Evolutionary conservation across 2,888 invertebrate genomes (phyloP), one percentile per base, ranked within the genome.

Genomic region (Dynastes tityus): DNA sequence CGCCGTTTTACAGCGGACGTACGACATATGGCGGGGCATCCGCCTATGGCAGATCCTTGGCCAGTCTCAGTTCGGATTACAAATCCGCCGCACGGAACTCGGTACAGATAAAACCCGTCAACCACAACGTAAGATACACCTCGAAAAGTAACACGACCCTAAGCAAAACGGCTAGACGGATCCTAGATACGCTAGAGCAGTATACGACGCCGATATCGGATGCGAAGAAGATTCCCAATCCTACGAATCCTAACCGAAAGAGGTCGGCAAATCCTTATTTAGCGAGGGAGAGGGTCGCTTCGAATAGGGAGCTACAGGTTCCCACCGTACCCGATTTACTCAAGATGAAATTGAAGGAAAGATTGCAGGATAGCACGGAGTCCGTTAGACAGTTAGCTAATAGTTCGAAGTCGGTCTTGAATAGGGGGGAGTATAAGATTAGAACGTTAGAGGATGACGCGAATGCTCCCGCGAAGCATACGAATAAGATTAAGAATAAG

Each of bases 131-230:
- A n/a, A 32, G 9, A 68, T 75, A 73, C 51, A 27, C 27, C 13
- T 68, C 58, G 6, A 84, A 84, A 63, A 88, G 87, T 74, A 87
- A 87, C 76, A 85, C 89, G 37, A 89, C 90, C 11, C 90, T 95
- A 87, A 95, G 95, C 85, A 91, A 92, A 81, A 94, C 96, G 3
- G 94, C 97, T 0, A 92, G 93, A 83, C 91, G 94, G 81, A 94
- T 97, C 81, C 89, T 97, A 84, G 94, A 95, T 84, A 91, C 96
- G 4, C 89, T 97, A 77, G 95, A 97, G 86, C 93, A 94, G 83
- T 96, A 95, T 88, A 94, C 95, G 0, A 95, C 96, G 1, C 96
- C 97, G 0, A 88, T 96, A 73, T 90, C 90, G 64, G 96, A 96
- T 87, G 96, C 94, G 1, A 94, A 93, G 85, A 94, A 94, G 85